These are phyloP conservation scores for Gobius niger DNA, from an alignment of 2,113 vertebrate genomes.

Conservation along the genomic window DNA sequence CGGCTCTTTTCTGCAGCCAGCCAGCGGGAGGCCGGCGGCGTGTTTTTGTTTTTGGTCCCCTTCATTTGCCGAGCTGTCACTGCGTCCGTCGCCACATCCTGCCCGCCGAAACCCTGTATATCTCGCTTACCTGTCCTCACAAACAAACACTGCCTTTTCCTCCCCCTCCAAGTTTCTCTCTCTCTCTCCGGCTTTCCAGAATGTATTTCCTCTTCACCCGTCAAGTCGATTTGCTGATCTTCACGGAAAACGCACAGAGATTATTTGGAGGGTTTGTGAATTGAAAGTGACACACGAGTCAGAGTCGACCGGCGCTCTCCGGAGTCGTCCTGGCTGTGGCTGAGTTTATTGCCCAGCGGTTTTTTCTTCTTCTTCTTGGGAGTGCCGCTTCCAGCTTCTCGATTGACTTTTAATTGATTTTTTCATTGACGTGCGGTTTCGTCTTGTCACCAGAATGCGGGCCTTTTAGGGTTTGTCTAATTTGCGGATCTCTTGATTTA, in stretches of 20 bases:
- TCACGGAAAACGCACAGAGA: constrained; percentile 60
- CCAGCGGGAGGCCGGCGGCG: neutral
- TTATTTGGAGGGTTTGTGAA: constrained; percentile 47
- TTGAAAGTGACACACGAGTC: constrained; percentile 60
- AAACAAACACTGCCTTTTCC: neutral
- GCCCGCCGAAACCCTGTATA: neutral
- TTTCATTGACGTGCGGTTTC: constrained; percentile 47
- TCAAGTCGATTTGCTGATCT: constrained; percentile 45
- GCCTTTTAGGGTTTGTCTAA: constrained; percentile 55
- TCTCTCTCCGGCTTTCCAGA: constrained; percentile 16
- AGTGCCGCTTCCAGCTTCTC: constrained; percentile 31
- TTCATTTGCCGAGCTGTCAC: constrained; percentile 6
- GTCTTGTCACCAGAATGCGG: constrained; percentile 49
- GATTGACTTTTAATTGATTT: constrained; percentile 72
- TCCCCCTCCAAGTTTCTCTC: too few relatives aligned
- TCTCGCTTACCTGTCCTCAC: neutral
- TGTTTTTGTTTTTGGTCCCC: neutral
- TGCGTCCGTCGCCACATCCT: constrained; percentile 2
- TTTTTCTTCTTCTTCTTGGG: constrained; percentile 11
- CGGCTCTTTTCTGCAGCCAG: neutral
- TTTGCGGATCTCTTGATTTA: constrained; percentile 67
- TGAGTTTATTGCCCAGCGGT: constrained; percentile 26
- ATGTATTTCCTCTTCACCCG: constrained; percentile 20
- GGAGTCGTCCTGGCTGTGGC: constrained; percentile 58
- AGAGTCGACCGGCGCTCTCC: constrained; percentile 42